These are phyloP conservation scores for Corvus hawaiiensis DNA, from an alignment of 2,113 vertebrate species.

Conservation along the genomic window DNA sequence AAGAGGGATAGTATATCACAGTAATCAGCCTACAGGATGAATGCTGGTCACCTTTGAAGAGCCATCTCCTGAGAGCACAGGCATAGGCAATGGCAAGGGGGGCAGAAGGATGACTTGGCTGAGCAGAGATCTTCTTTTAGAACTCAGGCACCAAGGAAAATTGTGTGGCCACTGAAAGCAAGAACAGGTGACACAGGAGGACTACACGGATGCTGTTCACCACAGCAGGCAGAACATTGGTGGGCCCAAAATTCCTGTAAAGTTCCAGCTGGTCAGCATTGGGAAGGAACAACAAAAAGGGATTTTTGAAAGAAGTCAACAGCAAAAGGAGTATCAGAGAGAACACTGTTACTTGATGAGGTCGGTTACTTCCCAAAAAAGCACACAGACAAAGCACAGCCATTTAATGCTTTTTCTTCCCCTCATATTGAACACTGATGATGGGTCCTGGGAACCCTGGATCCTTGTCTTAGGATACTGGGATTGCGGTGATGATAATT, in stretches of 20 bases:
- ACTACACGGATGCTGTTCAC: neutral
- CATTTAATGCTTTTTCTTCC: neutral
- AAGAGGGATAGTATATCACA: neutral
- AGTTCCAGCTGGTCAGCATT: neutral
- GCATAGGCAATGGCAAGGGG: neutral
- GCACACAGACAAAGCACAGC: neutral
- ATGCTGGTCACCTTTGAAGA: neutral
- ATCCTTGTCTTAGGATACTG: neutral
- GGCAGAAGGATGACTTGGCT: neutral
- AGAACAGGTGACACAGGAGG: neutral
- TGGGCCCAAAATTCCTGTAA: neutral
- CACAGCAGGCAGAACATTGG: neutral
- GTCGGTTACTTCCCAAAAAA: neutral
- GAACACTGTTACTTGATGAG: neutral
- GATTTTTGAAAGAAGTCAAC: neutral
- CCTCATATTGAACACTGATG: accelerated
- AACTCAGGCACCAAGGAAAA: neutral
- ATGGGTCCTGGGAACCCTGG: neutral
- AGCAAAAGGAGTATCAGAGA: neutral
- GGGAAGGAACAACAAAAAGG: neutral
- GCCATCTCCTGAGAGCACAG: neutral
- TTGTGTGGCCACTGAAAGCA: neutral
- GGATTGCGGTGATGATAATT: neutral
- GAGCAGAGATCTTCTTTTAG: neutral
- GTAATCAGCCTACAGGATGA: neutral